Evolutionary conservation across 2,888 invertebrate genomes (phyloP).

Genomic region (Eudemis profundana): DNA sequence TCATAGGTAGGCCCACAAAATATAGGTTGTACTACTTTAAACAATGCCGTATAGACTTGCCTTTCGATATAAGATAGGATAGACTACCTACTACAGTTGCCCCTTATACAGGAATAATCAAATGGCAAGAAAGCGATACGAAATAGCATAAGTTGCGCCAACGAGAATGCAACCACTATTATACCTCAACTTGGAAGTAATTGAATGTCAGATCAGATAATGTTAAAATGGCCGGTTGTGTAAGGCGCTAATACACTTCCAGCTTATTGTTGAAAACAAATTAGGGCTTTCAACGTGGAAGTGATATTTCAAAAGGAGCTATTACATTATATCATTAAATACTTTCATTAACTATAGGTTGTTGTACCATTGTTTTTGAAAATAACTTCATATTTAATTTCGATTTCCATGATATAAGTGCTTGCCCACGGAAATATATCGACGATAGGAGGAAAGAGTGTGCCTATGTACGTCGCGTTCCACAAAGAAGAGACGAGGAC

Average conservation of each 20-base stretch:
- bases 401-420: no score
- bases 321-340: not conserved
- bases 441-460: no score
- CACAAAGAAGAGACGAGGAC: no score
- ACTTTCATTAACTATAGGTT: not conserved
- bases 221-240: slow-evolving; percentile 36
- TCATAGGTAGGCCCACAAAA: no score
- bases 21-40: no score
- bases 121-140: slow-evolving; percentile 57
- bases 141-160: slow-evolving; percentile 51
- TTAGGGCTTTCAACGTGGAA: slow-evolving; percentile 27
- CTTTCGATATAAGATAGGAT: no score
- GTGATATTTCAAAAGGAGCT: slow-evolving; percentile 7
- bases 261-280: slow-evolving; percentile 41
- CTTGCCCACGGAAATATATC: no score
- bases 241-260: slow-evolving; percentile 42
- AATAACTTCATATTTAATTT: no score
- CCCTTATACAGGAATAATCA: slow-evolving; percentile 35
- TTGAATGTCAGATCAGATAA: slow-evolving; percentile 54
- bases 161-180: slow-evolving; percentile 44
- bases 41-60: no score
- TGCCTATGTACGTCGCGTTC: no score
- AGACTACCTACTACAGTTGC: not conserved
- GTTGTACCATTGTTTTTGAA: slow-evolving; percentile 1
- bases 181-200: slow-evolving; percentile 45